A percentile compares a stretch with the other conserved stretches of the same genome.
Evolutionary conservation across 1,140 invertebrate species (phyloP).

Genomic region (Geopemphigus sp.): DNA sequence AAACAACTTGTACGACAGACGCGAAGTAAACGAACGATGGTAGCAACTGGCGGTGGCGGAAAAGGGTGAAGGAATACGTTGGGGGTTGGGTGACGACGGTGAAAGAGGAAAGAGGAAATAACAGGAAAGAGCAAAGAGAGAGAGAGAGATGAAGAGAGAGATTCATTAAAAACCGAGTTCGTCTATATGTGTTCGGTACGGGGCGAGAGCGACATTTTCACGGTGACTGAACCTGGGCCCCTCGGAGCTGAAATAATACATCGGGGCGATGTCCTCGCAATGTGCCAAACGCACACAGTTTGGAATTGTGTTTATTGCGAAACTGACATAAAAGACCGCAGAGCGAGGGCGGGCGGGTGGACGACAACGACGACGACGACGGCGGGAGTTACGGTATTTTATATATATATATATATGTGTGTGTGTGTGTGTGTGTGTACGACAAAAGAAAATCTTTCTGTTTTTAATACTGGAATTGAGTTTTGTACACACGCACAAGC

Average conservation of each 20-base stretch:
- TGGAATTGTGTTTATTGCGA: conserved; percentile 48
- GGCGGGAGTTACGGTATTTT: conserved; percentile 20
- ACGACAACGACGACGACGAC: too few relatives aligned
- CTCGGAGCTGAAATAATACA: conserved; percentile 46
- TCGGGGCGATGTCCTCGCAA: conserved; percentile 43
- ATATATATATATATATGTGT: conserved; percentile 16
- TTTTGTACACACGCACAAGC: not conserved
- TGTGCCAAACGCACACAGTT: conserved; percentile 46
- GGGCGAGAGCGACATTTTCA: conserved; percentile 43
- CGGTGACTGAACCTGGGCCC: conserved; percentile 47
- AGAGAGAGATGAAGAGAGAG: not conserved
- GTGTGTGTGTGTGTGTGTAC: not conserved
- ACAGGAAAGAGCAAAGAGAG: not conserved
- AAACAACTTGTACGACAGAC: not conserved
- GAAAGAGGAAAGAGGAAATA: not conserved
- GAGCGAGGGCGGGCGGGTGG: not conserved
- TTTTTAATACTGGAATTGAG: conserved; percentile 35
- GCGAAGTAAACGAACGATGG: not conserved
- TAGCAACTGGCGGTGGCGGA: not conserved
- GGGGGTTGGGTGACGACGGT: not conserved
- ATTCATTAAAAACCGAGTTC: conserved; percentile 48
- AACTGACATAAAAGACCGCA: conserved; percentile 37
- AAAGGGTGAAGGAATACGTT: not conserved
- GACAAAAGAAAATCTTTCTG: conserved; percentile 29
- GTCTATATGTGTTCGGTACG: conserved; percentile 38